Base-by-base conservation (phyloP, 2,113 vertebrate genomes). In the Tragulus kanchil region DNA sequence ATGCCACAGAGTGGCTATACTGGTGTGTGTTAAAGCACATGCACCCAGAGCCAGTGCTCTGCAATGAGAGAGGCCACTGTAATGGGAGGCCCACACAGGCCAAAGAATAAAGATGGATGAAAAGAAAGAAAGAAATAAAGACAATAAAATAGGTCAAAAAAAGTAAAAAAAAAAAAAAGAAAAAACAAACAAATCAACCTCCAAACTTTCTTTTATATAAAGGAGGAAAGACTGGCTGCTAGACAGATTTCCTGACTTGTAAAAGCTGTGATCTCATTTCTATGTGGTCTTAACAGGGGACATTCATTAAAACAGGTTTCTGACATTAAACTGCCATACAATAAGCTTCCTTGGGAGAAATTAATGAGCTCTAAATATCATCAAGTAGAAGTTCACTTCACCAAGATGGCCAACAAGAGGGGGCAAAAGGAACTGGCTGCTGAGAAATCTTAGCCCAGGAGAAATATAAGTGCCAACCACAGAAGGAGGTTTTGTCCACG, bases 231-330 rank as follows among this genome's bases (percentile, higher is more conserved):
- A 81, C 64, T 96, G 86, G 67, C 86, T 97, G 62, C 64, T 88
- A 95, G 92, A 81, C 85, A 97, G 81, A 93, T 89, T 98, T 97
- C 75, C 95, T 62, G 50, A 75, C 75, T 89, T 45, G 97, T 97
- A 94, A 69, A 97, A 98, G 87, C 97, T 97, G 78, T 97, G 94
- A 98, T 98, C 97, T 98, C 97, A 97, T 98, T 97, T 97, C 96
- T 6, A 5, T 96, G 91, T 59, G 90, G 97, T 84, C 93, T 98
- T 98, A 97, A 96, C 95, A 98, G 96, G 95, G 52, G 8, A 98
- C 93, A 96, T n/a, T n/a, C 97, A 96, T 97, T 98, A 97, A 83
- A 97, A 69, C 90, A 97, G 85, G n/a, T 83, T 82, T 95, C 93
- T 85, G 36, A 93, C 96, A 97, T 98, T 97, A 97, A 98, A 96